Evolutionary conservation across 2,113 vertebrate species (phyloP), one percentile per base, ranked within the genome.

Genomic region (Coreoperca whiteheadi): DNA sequence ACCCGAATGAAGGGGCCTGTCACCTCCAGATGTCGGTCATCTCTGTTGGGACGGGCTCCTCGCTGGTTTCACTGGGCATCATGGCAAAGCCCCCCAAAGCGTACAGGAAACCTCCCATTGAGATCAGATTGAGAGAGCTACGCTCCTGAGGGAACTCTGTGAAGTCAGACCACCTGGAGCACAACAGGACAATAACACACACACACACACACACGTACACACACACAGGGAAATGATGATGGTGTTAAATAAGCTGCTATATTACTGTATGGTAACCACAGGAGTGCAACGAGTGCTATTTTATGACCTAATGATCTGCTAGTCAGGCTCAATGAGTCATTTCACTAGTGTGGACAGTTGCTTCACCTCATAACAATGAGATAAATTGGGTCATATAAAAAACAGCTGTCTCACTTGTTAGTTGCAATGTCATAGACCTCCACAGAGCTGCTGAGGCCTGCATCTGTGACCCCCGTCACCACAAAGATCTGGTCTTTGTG

Each of bases 21-120:
- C 82, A 98, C 98, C 97, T 99, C 98, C 98, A 99, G 57, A 99
- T 95, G 0, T 99, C 98, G 0, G 96, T 98, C 92, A 99, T 97
- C 89, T 99, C 98, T 0, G 97, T 99, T 14, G 98, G 98, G 51
- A 96, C 95, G 30, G 97, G 92, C 80, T 98, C 96, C 34, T 96
- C 96, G 0, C 94, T 94, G 82, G 94, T 96, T 81, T 99, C 98
- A 0, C 94, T 96, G 92, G 98, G 96, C 91, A 98, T 94, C 0
- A 98, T 98, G 86, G 98, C 96, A 0, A 98, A 99, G 0, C 98
- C 98, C 0, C 97, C 98, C 0, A 99, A 92, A n/a, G 97, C 96
- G 1, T 97, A 99, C 61, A 99, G 94, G 23, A 91, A 93, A 1
- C 96, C 97, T 0, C 90, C 92, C 74, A 96, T 90, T 41, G 96